Percentiles rank a stretch among this genome's conserved stretches.
These are phyloP conservation scores for Lycaon pictus DNA, from an alignment of 2,113 vertebrate genomes.

Conservation along the genomic window DNA sequence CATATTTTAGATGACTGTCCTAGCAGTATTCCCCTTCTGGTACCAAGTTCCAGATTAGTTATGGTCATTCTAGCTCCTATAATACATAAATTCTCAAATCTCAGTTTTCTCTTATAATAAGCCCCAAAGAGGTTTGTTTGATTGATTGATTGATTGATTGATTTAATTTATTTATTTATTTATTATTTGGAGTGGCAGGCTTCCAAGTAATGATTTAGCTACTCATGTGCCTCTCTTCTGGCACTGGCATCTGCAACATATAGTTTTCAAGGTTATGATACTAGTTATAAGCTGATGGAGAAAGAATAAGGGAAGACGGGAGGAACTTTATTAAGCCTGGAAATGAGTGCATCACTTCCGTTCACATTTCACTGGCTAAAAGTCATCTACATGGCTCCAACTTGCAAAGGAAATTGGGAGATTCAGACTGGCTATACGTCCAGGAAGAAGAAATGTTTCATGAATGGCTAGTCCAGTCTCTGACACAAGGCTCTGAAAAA, in stretches of 20 bases:
- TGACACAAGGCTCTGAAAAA: background rate
- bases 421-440: background rate
- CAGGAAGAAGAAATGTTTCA: constrained; percentile 41
- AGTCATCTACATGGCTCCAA: background rate
- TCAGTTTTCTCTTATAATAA: background rate
- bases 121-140: background rate
- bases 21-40: background rate
- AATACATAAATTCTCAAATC: constrained; percentile 48
- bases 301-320: background rate
- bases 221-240: background rate
- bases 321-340: background rate
- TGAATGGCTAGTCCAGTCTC: background rate
- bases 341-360: background rate
- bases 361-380: constrained; percentile 15
- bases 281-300: background rate
- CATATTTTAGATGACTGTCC: constrained; percentile 1
- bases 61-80: background rate
- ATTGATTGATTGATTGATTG: too few relatives aligned
- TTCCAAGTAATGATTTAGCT: background rate
- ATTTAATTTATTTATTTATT: constrained; percentile 54
- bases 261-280: background rate
- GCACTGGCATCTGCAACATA: background rate
- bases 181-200: constrained; percentile 10
- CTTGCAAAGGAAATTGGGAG: background rate
- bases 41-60: constrained; percentile 24